These are phyloP conservation scores for Acanthosepion lycidas DNA, from an alignment of 2,888 invertebrate genomes.

Conservation along the genomic window DNA sequence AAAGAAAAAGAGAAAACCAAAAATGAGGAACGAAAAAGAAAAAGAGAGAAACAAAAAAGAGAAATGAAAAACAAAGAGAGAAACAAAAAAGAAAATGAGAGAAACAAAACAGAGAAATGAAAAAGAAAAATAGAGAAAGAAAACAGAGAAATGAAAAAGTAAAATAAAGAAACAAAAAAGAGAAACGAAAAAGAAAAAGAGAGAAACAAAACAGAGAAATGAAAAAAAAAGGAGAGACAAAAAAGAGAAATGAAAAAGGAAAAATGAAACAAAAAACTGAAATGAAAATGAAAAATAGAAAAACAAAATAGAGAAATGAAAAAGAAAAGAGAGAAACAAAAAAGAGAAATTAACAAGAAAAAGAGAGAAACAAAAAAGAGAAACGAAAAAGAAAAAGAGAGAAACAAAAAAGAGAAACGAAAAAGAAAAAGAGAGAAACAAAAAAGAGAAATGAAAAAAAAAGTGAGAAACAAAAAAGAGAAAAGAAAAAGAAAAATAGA, in stretches of 20 bases:
- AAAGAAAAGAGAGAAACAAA: neutral
- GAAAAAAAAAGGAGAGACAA: neutral
- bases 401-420: no score
- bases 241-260: neutral
- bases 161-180: neutral
- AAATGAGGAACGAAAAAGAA: no score
- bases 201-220: neutral
- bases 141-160: neutral
- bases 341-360: neutral
- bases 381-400: neutral
- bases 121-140: neutral
- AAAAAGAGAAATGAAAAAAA: no score
- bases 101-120: no score
- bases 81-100: neutral
- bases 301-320: neutral
- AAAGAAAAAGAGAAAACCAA: no score
- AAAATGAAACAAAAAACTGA: no score
- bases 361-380: neutral
- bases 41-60: neutral
- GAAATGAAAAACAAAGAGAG: neutral
- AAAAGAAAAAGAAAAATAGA: neutral
- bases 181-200: neutral
- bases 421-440: no score
- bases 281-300: neutral
- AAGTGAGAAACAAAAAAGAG: neutral